phyloP scores from a whole-genome alignment of 2,113 vertebrate species.

The Narcine bancroftii region DNA sequence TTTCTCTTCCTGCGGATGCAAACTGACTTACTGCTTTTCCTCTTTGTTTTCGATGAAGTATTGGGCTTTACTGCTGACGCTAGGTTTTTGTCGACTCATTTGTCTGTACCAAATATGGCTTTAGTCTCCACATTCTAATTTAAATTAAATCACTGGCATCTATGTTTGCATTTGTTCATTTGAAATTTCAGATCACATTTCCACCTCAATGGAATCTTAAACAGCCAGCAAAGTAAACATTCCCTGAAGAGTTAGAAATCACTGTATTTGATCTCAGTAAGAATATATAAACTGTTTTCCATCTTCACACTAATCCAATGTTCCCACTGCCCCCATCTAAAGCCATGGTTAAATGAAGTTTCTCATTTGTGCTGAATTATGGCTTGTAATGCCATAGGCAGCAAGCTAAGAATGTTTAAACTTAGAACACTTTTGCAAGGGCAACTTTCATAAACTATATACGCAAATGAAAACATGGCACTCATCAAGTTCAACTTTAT shows the following conservation, averaged over 20 bases:
- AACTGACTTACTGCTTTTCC: neutral
- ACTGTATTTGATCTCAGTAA: neutral
- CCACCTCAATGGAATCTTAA: neutral
- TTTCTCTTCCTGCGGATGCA: neutral
- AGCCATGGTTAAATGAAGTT: neutral
- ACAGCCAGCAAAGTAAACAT: slow-evolving; percentile 12
- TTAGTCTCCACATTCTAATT: neutral
- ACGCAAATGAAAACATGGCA: neutral
- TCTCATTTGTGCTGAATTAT: neutral
- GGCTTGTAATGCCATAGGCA: neutral
- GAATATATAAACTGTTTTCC: neutral
- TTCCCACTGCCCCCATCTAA: neutral
- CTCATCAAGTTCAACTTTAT: too few relatives aligned
- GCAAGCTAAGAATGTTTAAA: neutral
- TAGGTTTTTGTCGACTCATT: too few relatives aligned
- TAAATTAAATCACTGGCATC: neutral
- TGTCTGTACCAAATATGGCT: neutral
- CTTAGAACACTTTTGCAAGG: neutral
- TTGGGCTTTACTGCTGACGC: neutral
- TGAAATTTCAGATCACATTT: neutral
- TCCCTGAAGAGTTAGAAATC: neutral
- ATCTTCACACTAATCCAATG: neutral
- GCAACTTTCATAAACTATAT: neutral
- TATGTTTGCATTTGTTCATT: neutral
- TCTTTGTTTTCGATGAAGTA: neutral